A percentile compares a stretch with the other conserved stretches of the same genome.
Conservation (phyloP, 2,797 vertebrate genomes). For the Lutjanus argentimaculatus region DNA sequence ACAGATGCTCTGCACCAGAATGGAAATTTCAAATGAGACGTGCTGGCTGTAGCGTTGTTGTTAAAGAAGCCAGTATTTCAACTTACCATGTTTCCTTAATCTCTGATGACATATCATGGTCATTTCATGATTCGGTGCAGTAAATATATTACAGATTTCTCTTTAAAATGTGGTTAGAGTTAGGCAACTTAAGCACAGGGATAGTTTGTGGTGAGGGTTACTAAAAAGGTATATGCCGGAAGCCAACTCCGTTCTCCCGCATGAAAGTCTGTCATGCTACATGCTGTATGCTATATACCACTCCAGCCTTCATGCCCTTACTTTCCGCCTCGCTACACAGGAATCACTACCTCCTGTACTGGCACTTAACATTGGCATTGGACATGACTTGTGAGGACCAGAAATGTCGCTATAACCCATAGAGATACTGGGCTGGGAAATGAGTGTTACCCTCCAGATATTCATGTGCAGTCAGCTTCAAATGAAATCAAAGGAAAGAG, state of each 20-base stretch:
- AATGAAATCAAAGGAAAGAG: conserved; percentile 43
- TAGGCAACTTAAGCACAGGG: neutral
- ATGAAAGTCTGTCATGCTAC: neutral
- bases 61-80: too few species aligned
- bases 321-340: conserved; percentile 1
- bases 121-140: too few species aligned
- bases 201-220: neutral
- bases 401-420: neutral
- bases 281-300: neutral
- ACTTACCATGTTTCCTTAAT: too few species aligned
- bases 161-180: neutral
- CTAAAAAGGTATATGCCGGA: neutral
- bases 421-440: neutral
- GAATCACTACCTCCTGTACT: neutral
- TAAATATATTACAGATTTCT: too few species aligned
- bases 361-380: neutral
- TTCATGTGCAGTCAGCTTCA: conserved; percentile 34
- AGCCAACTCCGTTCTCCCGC: neutral
- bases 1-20: too few species aligned
- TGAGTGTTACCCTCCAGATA: conserved; percentile 4
- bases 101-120: too few species aligned
- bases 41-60: too few species aligned
- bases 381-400: neutral
- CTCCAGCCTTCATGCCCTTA: neutral
- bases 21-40: too few species aligned